Percentiles rank a stretch among this genome's conserved stretches.
Conservation (phyloP, 2,888 invertebrate species). For the Digitonthophagus gazella region DNA sequence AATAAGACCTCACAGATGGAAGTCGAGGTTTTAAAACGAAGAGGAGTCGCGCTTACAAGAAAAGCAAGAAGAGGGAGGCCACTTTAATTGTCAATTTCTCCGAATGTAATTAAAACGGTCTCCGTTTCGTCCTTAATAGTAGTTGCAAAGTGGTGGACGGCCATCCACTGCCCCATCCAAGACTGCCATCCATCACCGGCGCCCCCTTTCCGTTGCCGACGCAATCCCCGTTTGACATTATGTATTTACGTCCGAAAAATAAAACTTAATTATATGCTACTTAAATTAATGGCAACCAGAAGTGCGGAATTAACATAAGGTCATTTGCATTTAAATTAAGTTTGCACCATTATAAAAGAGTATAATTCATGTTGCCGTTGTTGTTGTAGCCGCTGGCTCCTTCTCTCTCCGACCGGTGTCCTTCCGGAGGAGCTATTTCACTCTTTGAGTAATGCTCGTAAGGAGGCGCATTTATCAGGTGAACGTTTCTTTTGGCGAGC, state of each 20-base stretch:
- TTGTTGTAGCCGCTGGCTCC: neutral
- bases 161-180: conserved; percentile 7
- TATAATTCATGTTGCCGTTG: conserved; percentile 47
- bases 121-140: conserved; percentile 10
- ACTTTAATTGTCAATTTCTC: conserved; percentile 49
- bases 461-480: conserved; percentile 47
- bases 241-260: conserved; percentile 48
- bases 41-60: neutral
- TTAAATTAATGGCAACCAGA: conserved; percentile 63
- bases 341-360: conserved; percentile 53
- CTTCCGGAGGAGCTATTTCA: conserved; percentile 4
- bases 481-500: conserved; percentile 38
- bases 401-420: neutral
- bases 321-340: conserved; percentile 55
- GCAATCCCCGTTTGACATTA: conserved; percentile 35
- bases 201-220: conserved; percentile 7
- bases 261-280: conserved; percentile 71
- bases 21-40: neutral
- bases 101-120: conserved; percentile 43
- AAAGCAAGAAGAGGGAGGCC: conserved; percentile 32
- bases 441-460: conserved; percentile 45
- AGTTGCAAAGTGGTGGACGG: conserved; percentile 20
- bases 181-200: conserved; percentile 39
- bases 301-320: conserved; percentile 53
- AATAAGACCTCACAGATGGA: neutral